Conservation (phyloP, 2,888 invertebrate genomes). For the Melangyna quadrimaculata region DNA sequence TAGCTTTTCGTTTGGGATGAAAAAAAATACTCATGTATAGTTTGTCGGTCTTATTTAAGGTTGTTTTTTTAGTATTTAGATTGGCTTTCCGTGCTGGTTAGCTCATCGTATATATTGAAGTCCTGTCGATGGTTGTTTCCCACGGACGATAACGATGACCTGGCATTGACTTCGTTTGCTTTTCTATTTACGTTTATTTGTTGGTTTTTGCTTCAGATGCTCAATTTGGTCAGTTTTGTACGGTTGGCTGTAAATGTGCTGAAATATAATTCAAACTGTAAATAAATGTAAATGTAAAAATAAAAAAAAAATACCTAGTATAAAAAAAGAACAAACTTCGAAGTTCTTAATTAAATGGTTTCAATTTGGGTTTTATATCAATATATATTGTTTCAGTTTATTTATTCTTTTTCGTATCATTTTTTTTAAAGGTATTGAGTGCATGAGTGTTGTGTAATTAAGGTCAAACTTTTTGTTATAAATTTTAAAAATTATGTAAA, state of each 20-base stretch:
- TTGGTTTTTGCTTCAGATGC: neutral
- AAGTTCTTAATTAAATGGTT: slow-evolving; percentile 27
- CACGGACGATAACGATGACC: slow-evolving; percentile 16
- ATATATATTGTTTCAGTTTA: neutral
- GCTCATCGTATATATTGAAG: slow-evolving; percentile 23
- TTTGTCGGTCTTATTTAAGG: slow-evolving; percentile 57
- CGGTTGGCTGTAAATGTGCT: slow-evolving; percentile 57
- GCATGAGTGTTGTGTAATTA: slow-evolving; percentile 1
- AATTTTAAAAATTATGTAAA: neutral
- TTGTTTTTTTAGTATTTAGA: slow-evolving; percentile 1
- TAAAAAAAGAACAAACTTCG: neutral
- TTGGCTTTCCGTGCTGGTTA: slow-evolving; percentile 14
- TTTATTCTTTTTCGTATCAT: neutral
- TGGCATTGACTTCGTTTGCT: slow-evolving; percentile 37
- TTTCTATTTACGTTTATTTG: slow-evolving; percentile 12
- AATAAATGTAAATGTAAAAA: slow-evolving; percentile 17
- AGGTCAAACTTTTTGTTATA: neutral
- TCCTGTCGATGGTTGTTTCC: slow-evolving; percentile 50
- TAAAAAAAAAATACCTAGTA: too few species aligned
- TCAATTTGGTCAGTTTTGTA: slow-evolving; percentile 27
- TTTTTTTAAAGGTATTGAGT: neutral
- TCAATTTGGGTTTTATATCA: slow-evolving; percentile 16
- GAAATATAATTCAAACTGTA: slow-evolving; percentile 42
- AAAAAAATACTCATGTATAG: slow-evolving; percentile 26
- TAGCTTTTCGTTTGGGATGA: slow-evolving; percentile 64